These are phyloP conservation scores for Lagopus muta DNA, from an alignment of 2,113 vertebrate species.

Conservation along the genomic window DNA sequence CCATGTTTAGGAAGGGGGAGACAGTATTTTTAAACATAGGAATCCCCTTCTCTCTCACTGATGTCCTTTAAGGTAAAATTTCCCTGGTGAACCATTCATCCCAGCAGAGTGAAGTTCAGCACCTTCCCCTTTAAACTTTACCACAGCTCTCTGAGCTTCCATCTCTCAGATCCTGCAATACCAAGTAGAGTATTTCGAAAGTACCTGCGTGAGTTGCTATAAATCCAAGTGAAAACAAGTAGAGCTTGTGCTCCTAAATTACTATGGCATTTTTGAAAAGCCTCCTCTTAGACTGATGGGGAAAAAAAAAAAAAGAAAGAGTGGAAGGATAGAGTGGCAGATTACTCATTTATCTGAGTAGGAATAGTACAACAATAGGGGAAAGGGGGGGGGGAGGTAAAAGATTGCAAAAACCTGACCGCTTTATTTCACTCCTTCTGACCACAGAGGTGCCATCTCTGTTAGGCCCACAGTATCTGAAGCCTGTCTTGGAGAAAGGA, in stretches of 20 bases:
- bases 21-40: neutral
- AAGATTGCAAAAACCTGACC: neutral
- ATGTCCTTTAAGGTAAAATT: neutral
- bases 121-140: neutral
- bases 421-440: neutral
- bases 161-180: neutral
- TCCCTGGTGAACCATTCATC: neutral
- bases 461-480: neutral
- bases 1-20: neutral
- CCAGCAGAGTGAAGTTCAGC: neutral
- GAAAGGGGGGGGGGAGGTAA: neutral
- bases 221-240: neutral
- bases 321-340: neutral
- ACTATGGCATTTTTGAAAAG: neutral
- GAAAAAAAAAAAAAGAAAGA: neutral
- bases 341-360: neutral
- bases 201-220: neutral
- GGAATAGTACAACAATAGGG: neutral
- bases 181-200: neutral
- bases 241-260: neutral
- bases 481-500: neutral
- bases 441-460: accelerated
- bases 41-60: accelerated
- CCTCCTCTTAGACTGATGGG: neutral
- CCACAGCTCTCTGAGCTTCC: neutral